Evolutionary conservation across 1,140 invertebrate genomes (phyloP).

Genomic region (Pachypeltis micranthus): DNA sequence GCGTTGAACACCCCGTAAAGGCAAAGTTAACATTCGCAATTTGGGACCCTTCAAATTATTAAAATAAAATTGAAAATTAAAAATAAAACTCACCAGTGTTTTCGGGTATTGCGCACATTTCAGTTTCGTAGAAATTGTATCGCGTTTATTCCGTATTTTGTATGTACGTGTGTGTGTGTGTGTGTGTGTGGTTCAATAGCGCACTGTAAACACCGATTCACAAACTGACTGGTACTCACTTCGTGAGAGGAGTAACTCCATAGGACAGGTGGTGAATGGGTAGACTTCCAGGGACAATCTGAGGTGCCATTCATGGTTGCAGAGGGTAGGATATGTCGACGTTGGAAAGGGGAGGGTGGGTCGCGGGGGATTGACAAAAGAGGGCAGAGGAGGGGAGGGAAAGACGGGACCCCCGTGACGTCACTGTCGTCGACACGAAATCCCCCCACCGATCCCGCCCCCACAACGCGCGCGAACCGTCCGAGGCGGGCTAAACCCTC

Average conservation of each 20-base stretch:
- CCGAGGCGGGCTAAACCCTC: too few species aligned
- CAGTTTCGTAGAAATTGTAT: not conserved
- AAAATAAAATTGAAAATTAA: too few species aligned
- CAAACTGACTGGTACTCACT: constrained; percentile 9
- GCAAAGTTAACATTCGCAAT: too few species aligned
- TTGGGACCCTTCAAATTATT: too few species aligned
- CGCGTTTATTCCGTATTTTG: too few species aligned
- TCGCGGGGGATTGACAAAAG: too few species aligned
- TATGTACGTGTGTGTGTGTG: too few species aligned
- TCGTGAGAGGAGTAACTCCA: not conserved
- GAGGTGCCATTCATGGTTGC: constrained; percentile 9
- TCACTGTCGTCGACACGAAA: not conserved
- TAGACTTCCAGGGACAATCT: constrained; percentile 5
- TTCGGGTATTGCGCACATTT: not conserved
- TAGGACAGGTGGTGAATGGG: constrained; percentile 3
- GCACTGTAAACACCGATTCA: constrained; percentile 1
- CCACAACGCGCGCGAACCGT: too few species aligned
- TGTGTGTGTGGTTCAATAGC: too few species aligned
- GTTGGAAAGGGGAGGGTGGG: not conserved
- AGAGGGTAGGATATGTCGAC: constrained; percentile 5
- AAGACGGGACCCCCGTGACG: not conserved
- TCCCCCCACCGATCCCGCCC: too few species aligned
- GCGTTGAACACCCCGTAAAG: too few species aligned
- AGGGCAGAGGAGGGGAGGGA: not conserved
- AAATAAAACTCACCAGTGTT: constrained; percentile 2